Conservation (phyloP, 2,113 vertebrate species). For the Urocitellus parryii region DNA sequence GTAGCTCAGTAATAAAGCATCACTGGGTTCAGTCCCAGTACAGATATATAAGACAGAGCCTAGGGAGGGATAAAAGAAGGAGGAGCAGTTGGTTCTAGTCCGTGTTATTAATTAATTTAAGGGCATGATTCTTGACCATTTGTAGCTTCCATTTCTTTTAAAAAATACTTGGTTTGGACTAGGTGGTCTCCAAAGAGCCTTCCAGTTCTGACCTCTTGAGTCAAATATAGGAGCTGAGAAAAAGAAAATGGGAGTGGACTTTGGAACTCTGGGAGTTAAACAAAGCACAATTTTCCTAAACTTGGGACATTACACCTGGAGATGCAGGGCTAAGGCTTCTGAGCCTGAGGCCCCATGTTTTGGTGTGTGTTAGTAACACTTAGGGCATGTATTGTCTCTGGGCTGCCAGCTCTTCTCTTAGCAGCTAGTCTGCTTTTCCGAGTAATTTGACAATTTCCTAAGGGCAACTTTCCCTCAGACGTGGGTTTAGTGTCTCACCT, state of each 20-base stretch:
- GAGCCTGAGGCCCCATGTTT: background rate
- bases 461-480: background rate
- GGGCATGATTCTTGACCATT: background rate
- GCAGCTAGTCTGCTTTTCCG: background rate
- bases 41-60: slow-evolving; percentile 16
- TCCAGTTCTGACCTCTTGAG: slow-evolving; percentile 10
- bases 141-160: slow-evolving; percentile 4
- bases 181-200: background rate
- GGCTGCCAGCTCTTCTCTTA: slow-evolving; percentile 8
- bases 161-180: slow-evolving; percentile 39
- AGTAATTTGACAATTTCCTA: slow-evolving; percentile 29
- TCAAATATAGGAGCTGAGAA: slow-evolving; percentile 39
- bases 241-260: background rate
- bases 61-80: background rate
- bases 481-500: slow-evolving; percentile 16
- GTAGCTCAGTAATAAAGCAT: no score
- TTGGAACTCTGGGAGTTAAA: slow-evolving; percentile 23
- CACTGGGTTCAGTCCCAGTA: no score
- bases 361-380: background rate
- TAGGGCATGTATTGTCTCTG: background rate
- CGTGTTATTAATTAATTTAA: slow-evolving; percentile 12
- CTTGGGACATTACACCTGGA: background rate
- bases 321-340: background rate
- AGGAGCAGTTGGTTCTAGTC: background rate
- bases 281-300: slow-evolving; percentile 15